These are phyloP conservation scores for Phortica variegata DNA, from an alignment of 1,140 invertebrate species.

Conservation along the genomic window DNA sequence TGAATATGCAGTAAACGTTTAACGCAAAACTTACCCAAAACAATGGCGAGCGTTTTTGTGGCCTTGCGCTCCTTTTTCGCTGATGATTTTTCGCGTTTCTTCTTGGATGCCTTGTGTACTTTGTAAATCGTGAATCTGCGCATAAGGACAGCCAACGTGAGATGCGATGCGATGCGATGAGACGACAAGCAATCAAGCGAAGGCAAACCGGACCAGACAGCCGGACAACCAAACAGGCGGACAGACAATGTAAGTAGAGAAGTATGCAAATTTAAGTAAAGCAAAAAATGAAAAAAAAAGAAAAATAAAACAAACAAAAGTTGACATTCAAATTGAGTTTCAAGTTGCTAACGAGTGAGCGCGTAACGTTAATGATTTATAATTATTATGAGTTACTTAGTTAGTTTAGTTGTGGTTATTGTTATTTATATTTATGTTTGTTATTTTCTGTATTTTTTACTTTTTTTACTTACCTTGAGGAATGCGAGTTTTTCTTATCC, in stretches of 20 bases:
- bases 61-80: conserved; percentile 96
- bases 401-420: no score
- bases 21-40: conserved; percentile 82
- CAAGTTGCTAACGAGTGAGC: neutral
- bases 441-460: neutral
- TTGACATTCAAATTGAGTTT: neutral
- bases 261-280: neutral
- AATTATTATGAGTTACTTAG: conserved; percentile 3
- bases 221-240: conserved; percentile 23
- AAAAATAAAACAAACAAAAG: neutral
- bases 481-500: conserved; percentile 57
- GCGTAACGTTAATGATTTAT: neutral
- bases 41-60: conserved; percentile 98
- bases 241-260: conserved; percentile 1
- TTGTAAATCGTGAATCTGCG: conserved; percentile 87
- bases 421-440: no score
- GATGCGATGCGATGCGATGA: no score
- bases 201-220: conserved; percentile 31
- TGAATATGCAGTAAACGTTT: no score
- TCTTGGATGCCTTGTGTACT: conserved; percentile 90
- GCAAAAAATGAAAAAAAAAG: no score
- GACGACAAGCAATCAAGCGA: no score
- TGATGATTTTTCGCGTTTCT: conserved; percentile 91
- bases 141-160: neutral
- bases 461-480: conserved; percentile 47